A percentile compares a stretch with the other conserved stretches of the same genome.
Conservation (phyloP, 1,140 invertebrate genomes). For the Ganaspis sp. region DNA sequence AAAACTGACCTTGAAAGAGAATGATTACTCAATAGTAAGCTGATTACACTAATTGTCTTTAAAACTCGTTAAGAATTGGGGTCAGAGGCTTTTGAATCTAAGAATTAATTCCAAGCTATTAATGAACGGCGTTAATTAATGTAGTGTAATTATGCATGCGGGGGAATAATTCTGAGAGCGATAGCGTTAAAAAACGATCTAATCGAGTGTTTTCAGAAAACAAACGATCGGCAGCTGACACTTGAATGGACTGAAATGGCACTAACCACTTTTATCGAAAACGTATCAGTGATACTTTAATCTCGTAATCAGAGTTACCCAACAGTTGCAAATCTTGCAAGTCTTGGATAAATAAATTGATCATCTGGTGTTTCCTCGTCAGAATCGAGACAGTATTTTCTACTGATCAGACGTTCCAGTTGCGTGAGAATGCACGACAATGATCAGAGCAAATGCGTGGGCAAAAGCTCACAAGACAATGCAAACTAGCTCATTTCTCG, state of each 20-base stretch:
- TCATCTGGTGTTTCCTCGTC: slow-evolving; percentile 15
- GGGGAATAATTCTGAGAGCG: background rate
- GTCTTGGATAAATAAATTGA: background rate
- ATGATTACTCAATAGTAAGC: background rate
- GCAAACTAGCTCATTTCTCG: slow-evolving; percentile 18
- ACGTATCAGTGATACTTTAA: background rate
- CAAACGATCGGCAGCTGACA: background rate
- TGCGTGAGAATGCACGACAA: slow-evolving; percentile 12
- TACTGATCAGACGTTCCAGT: background rate
- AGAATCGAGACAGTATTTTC: slow-evolving; percentile 18
- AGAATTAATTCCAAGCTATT: background rate
- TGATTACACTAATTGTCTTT: background rate
- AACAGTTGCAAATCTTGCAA: slow-evolving; percentile 6
- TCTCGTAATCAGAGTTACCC: slow-evolving; percentile 12
- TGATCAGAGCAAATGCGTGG: slow-evolving; percentile 13
- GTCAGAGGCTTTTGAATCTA: background rate
- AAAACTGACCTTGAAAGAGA: background rate
- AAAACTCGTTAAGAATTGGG: background rate
- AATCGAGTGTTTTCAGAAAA: slow-evolving; percentile 5
- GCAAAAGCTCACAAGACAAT: slow-evolving; percentile 17
- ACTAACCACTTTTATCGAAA: background rate
- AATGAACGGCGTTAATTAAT: background rate
- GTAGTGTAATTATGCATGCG: background rate
- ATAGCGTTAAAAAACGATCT: background rate
- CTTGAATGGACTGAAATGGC: slow-evolving; percentile 22